These are phyloP conservation scores for Idaea dimidiata DNA, from an alignment of 2,888 invertebrate genomes.

Conservation along the genomic window DNA sequence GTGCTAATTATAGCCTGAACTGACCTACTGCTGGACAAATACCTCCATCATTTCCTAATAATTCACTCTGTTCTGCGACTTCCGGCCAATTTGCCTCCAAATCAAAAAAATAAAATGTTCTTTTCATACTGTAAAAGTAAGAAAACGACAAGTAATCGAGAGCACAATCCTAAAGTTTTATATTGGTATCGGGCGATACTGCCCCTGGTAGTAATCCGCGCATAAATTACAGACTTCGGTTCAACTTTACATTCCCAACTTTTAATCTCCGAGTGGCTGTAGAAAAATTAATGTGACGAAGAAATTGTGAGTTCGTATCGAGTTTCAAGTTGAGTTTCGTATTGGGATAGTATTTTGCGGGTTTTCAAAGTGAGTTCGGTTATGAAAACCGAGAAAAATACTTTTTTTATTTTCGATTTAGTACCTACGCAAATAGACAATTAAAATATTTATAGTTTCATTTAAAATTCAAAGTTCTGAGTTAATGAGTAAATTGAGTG, in stretches of 20 bases:
- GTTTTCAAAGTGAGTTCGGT: conserved; percentile 16
- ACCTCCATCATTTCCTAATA: too few relatives aligned
- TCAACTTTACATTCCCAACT: conserved; percentile 74
- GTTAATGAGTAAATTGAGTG: too few relatives aligned
- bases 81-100: too few relatives aligned
- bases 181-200: conserved; percentile 3
- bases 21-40: too few relatives aligned
- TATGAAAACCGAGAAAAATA: neutral
- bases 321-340: conserved; percentile 39
- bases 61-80: too few relatives aligned
- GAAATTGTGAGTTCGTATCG: conserved; percentile 78
- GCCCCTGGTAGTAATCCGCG: conserved; percentile 17
- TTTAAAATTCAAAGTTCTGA: too few relatives aligned
- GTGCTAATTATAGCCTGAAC: too few relatives aligned
- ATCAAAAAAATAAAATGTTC: neutral
- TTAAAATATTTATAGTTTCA: too few relatives aligned
- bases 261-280: conserved; percentile 81
- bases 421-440: too few relatives aligned
- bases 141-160: neutral
- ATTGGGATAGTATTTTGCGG: conserved; percentile 9
- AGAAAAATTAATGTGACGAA: conserved; percentile 76
- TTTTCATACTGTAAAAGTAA: neutral
- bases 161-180: neutral
- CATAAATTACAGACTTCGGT: neutral
- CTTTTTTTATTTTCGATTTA: too few relatives aligned